phyloP scores from a whole-genome alignment of 2,113 vertebrate species.

The Psettodes erumei region DNA sequence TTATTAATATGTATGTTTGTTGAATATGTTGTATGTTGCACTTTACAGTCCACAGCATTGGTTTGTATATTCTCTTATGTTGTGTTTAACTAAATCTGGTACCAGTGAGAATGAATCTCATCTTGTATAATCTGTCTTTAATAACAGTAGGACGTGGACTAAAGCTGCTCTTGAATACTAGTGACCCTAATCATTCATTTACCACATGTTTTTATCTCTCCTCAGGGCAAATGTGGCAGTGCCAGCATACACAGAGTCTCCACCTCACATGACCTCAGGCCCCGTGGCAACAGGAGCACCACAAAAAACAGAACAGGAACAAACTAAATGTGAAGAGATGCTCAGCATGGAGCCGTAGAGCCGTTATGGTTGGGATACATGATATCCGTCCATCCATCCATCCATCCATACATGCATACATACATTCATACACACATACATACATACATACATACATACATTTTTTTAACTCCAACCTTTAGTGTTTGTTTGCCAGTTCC shows the following conservation, averaged over 20 bases:
- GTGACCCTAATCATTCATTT: not conserved
- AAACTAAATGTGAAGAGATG: not conserved
- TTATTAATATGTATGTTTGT: constrained; percentile 18
- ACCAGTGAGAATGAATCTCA: not conserved
- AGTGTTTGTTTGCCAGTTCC: too few relatives aligned
- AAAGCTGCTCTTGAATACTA: not conserved
- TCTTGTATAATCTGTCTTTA: not conserved
- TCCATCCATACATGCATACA: too few relatives aligned
- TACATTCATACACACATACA: too few relatives aligned
- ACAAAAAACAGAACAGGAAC: constrained; percentile 4
- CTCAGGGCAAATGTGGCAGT: not conserved
- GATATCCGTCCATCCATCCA: too few relatives aligned
- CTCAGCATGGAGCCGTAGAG: constrained; percentile 5
- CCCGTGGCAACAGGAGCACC: not conserved
- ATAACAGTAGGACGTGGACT: not conserved
- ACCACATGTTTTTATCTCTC: not conserved
- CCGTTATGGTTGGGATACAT: constrained; percentile 40
- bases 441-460: too few relatives aligned
- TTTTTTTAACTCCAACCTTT: too few relatives aligned
- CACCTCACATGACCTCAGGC: not conserved
- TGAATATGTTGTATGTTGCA: constrained; percentile 15
- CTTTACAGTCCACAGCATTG: not conserved
- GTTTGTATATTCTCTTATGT: not conserved
- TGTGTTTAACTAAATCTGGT: not conserved
- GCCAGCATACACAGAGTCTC: not conserved